Conservation (phyloP, 1,140 invertebrate species). For the Zelostemma sp. region DNA sequence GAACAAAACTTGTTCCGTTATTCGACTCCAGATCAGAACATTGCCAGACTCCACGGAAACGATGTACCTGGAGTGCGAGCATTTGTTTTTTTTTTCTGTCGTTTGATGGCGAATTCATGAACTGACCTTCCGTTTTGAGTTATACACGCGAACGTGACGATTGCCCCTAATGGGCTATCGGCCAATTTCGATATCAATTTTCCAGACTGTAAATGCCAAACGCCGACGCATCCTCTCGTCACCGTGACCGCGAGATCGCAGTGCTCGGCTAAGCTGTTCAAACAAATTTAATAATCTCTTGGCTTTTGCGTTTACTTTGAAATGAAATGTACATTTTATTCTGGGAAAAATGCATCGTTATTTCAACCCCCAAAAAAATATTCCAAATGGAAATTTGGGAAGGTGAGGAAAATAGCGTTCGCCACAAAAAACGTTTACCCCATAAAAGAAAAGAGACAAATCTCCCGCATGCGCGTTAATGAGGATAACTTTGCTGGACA, state of each 20-base stretch:
- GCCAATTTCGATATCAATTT: slow-evolving; percentile 87
- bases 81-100: slow-evolving; percentile 11
- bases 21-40: slow-evolving; percentile 92
- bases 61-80: slow-evolving; percentile 74
- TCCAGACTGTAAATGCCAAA: slow-evolving; percentile 94
- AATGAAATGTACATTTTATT: too few species aligned
- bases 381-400: too few species aligned
- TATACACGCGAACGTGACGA: slow-evolving; percentile 92
- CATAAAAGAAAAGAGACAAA: too few species aligned
- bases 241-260: slow-evolving; percentile 86
- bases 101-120: slow-evolving; percentile 1
- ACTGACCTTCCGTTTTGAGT: slow-evolving; percentile 84
- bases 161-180: slow-evolving; percentile 92
- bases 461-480: too few species aligned
- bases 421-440: too few species aligned
- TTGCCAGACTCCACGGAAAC: slow-evolving; percentile 94
- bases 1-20: slow-evolving; percentile 84
- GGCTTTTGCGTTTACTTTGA: too few species aligned
- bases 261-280: slow-evolving; percentile 78
- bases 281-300: too few species aligned
- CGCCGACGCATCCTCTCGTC: slow-evolving; percentile 92
- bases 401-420: too few species aligned
- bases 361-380: too few species aligned
- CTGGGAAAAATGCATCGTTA: too few species aligned
- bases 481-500: too few species aligned